Evolutionary conservation across 2,113 vertebrate genomes (phyloP).

Genomic region (Laticauda colubrina): DNA sequence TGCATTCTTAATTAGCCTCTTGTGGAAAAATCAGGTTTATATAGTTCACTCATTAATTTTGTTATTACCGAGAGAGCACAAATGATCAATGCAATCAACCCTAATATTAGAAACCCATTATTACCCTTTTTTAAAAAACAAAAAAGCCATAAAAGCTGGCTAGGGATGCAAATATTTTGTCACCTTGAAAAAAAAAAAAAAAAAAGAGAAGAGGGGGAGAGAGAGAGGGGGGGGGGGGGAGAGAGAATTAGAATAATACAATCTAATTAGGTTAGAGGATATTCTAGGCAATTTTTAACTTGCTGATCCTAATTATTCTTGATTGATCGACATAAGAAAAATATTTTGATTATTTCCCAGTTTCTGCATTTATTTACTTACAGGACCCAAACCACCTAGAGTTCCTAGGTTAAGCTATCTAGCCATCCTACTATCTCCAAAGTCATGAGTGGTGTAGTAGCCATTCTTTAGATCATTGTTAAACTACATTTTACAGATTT

Average conservation of each 20-base stretch:
- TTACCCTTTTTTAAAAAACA: background rate
- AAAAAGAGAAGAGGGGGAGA: too few relatives aligned
- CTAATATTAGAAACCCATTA: conserved; percentile 27
- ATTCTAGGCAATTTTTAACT: conserved; percentile 26
- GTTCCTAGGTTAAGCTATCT: background rate
- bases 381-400: background rate
- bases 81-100: conserved; percentile 36
- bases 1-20: conserved; percentile 45
- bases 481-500: background rate
- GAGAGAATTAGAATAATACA: conserved; percentile 19
- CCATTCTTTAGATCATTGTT: background rate
- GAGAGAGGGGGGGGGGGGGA: background rate
- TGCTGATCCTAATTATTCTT: conserved; percentile 7
- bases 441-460: background rate
- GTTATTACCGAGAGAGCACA: conserved; percentile 15
- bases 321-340: too few relatives aligned
- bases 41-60: conserved; percentile 39
- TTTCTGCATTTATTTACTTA: background rate
- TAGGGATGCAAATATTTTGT: too few relatives aligned
- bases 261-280: conserved; percentile 43
- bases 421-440: background rate
- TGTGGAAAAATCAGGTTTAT: conserved; percentile 34
- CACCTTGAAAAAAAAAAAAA: too few relatives aligned
- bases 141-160: background rate
- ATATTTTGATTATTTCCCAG: background rate